phyloP scores from a whole-genome alignment of 1,140 invertebrate species.

The Drosophila parvula region DNA sequence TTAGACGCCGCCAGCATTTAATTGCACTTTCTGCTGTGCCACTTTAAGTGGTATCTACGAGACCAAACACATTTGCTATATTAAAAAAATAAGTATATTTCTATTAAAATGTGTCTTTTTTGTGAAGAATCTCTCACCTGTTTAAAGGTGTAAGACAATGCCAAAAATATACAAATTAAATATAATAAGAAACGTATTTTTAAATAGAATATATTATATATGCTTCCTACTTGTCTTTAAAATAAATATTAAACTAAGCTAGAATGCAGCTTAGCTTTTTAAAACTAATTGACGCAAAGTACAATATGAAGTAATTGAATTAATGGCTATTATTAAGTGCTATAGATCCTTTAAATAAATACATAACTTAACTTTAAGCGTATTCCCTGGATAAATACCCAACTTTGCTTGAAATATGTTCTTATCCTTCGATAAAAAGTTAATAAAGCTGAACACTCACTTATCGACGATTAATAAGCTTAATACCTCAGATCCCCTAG shows the following conservation, averaged over 20 bases:
- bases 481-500: background rate
- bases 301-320: too few relatives aligned
- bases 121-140: too few relatives aligned
- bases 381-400: background rate
- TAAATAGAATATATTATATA: too few relatives aligned
- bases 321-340: too few relatives aligned
- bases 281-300: too few relatives aligned
- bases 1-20: conserved; percentile 38
- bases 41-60: background rate
- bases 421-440: background rate
- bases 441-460: background rate
- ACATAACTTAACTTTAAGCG: background rate
- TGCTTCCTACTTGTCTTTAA: too few relatives aligned
- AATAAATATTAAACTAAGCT: too few relatives aligned
- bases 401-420: background rate
- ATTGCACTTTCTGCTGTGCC: conserved; percentile 14
- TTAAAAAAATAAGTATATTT: background rate
- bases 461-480: background rate
- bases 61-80: background rate
- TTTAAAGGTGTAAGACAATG: background rate
- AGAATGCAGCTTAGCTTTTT: too few relatives aligned
- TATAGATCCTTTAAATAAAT: background rate
- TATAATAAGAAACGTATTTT: background rate
- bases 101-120: background rate
- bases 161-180: background rate